phyloP scores from a whole-genome alignment of 2,888 invertebrate species.

The Megamerina dolium region DNA sequence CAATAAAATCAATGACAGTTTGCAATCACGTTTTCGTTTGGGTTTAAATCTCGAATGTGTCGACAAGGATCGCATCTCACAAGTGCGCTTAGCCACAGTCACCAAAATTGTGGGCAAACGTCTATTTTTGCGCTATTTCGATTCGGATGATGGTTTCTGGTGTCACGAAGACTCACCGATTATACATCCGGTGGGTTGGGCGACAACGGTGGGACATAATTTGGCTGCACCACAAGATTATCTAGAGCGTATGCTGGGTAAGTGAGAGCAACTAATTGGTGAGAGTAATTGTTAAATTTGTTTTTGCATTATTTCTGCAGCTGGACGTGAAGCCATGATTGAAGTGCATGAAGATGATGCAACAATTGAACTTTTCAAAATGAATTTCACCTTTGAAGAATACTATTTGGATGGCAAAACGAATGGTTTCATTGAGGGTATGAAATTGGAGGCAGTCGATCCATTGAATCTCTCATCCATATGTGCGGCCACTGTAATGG shows the following conservation, averaged over 20 bases:
- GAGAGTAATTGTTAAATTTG: background rate
- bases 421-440: constrained; percentile 69
- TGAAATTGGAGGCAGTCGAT: constrained; percentile 97
- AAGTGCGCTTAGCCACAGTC: constrained; percentile 84
- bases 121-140: constrained; percentile 84
- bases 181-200: constrained; percentile 97
- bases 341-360: constrained; percentile 68
- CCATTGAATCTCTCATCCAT: constrained; percentile 91
- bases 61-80: constrained; percentile 91
- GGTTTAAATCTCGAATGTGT: constrained; percentile 89
- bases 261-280: constrained; percentile 36
- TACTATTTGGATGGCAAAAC: constrained; percentile 51
- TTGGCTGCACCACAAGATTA: constrained; percentile 79
- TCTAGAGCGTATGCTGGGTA: constrained; percentile 66
- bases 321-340: constrained; percentile 48
- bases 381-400: constrained; percentile 56
- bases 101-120: constrained; percentile 88
- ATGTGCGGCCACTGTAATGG: constrained; percentile 92
- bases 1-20: constrained; percentile 76
- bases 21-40: constrained; percentile 74
- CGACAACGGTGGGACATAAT: constrained; percentile 79
- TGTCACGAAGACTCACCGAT: constrained; percentile 93
- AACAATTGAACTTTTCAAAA: constrained; percentile 70
- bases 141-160: constrained; percentile 89
- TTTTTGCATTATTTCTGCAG: constrained; percentile 21